Conservation (phyloP, 2,113 vertebrate species). For the Ceyx melanurus region DNA sequence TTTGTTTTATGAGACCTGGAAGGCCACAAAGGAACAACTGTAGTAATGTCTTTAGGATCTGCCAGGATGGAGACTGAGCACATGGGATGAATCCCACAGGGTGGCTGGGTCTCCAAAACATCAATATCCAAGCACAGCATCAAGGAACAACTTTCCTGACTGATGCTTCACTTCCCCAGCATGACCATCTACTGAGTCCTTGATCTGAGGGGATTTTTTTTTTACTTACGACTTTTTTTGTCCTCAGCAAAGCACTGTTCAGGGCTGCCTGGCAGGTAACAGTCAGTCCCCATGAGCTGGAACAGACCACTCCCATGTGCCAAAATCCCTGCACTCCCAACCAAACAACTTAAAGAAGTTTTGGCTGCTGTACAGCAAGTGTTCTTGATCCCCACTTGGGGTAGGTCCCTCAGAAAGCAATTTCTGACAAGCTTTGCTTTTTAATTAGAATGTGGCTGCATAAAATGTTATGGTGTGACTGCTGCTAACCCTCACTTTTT, state of each 20-base stretch:
- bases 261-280: background rate
- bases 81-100: background rate
- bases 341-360: background rate
- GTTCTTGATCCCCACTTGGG: background rate
- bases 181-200: background rate
- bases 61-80: rapidly evolving
- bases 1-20: background rate
- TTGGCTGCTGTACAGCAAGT: background rate
- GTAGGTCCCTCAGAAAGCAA: constrained; percentile 21
- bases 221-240: background rate
- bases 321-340: background rate
- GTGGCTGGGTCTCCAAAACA: background rate
- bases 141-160: background rate
- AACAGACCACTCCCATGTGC: background rate
- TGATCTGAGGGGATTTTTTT: background rate
- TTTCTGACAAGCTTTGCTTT: constrained; percentile 16
- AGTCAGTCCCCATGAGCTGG: background rate
- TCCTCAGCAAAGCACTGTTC: background rate
- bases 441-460: constrained; percentile 40
- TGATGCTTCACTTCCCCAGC: background rate
- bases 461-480: background rate
- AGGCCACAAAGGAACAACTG: background rate
- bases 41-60: background rate
- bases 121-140: background rate
- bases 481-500: background rate